Conservation (phyloP, 2,888 invertebrate genomes). For the Ephialtes manifestator region DNA sequence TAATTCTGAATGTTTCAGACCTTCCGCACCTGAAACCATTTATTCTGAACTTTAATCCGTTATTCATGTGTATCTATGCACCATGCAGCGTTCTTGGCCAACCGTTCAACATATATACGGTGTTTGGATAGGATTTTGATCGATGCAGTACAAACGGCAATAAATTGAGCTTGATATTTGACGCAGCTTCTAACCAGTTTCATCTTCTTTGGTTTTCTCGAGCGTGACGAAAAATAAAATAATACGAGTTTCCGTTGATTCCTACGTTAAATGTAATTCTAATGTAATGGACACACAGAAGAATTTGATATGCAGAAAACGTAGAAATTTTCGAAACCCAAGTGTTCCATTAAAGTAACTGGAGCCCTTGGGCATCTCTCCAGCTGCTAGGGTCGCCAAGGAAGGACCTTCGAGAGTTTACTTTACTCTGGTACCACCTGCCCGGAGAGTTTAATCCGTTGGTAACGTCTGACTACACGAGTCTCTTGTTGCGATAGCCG, state of each 20-base stretch:
- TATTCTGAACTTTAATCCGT: no score
- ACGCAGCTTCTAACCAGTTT: not conserved
- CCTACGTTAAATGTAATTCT: not conserved
- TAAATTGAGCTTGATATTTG: not conserved
- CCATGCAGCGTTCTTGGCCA: no score
- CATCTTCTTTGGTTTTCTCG: slow-evolving; percentile 5
- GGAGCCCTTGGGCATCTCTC: slow-evolving; percentile 30
- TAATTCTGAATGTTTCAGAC: no score
- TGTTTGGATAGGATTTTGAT: no score
- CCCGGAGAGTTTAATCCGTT: slow-evolving; percentile 57
- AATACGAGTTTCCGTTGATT: not conserved
- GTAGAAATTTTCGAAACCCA: slow-evolving; percentile 36
- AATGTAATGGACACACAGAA: not conserved
- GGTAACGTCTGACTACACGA: slow-evolving; percentile 50
- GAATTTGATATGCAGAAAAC: slow-evolving; percentile 24
- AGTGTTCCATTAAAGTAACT: slow-evolving; percentile 52
- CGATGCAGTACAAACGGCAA: not conserved
- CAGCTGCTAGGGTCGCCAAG: slow-evolving; percentile 7
- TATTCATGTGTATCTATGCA: no score
- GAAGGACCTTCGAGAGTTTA: slow-evolving; percentile 49
- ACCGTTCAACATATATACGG: no score
- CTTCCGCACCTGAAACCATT: no score
- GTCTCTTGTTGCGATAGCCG: slow-evolving; percentile 39
- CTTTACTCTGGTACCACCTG: slow-evolving; percentile 34
- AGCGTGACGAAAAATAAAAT: slow-evolving; percentile 19